Percentiles rank a stretch among this genome's conserved stretches.
Evolutionary conservation across 2,797 vertebrate species (phyloP).

Genomic region (Clamator glandarius): DNA sequence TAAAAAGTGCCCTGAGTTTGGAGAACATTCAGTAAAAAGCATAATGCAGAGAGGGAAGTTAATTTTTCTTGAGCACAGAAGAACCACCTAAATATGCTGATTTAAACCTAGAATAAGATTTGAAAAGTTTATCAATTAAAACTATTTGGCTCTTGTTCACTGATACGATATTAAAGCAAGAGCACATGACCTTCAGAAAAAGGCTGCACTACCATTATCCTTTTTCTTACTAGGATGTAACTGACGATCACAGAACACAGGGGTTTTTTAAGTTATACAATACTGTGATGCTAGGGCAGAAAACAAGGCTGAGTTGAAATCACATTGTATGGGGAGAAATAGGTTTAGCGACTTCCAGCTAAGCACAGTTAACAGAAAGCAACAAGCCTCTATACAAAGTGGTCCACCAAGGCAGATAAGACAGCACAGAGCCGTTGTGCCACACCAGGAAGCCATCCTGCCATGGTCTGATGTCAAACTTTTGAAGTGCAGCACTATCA

Average conservation of each 20-base stretch:
- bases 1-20: not conserved
- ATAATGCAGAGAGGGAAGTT: not conserved
- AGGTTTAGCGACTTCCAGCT: not conserved
- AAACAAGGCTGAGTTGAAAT: not conserved
- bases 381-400: not conserved
- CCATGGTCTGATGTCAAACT: not conserved
- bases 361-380: not conserved
- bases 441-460: not conserved
- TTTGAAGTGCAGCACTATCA: not conserved
- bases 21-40: not conserved
- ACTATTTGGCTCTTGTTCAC: not conserved
- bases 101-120: not conserved
- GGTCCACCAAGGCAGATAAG: not conserved
- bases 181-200: not conserved
- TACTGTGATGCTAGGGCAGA: not conserved
- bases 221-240: not conserved
- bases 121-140: not conserved
- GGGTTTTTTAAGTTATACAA: not conserved
- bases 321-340: not conserved
- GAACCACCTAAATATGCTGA: not conserved
- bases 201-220: not conserved
- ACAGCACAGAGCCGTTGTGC: not conserved
- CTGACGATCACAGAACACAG: not conserved
- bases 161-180: not conserved
- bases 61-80: not conserved